phyloP scores from a whole-genome alignment of 2,797 vertebrate genomes.

The Loriculus beryllinus region DNA sequence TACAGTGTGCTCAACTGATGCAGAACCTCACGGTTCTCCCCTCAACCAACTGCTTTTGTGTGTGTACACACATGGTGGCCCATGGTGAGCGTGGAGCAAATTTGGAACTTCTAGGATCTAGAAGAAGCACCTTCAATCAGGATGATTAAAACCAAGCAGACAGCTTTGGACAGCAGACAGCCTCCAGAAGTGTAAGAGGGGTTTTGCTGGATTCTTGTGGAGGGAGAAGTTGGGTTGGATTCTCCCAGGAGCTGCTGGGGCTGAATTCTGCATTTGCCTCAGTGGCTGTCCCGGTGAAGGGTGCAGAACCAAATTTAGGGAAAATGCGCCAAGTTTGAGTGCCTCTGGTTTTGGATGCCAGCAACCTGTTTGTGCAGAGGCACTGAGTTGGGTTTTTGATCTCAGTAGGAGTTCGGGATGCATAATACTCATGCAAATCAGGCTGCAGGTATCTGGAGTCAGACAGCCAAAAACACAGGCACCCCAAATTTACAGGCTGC shows the following conservation, averaged over 20 bases:
- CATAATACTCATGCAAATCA: constrained; percentile 52
- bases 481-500: constrained; percentile 33
- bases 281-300: neutral
- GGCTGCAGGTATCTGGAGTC: constrained; percentile 9
- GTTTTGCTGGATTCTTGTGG: neutral
- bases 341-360: neutral
- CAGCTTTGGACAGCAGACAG: neutral
- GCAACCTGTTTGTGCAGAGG: constrained; percentile 31
- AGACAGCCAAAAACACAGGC: constrained; percentile 37
- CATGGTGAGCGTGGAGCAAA: fast-evolving
- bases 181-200: neutral
- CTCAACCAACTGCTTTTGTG: neutral
- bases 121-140: neutral
- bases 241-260: neutral
- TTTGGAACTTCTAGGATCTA: neutral
- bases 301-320: neutral
- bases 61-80: neutral
- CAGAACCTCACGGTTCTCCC: neutral
- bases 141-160: neutral
- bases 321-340: neutral
- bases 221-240: neutral
- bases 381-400: constrained; percentile 14
- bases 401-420: constrained; percentile 62
- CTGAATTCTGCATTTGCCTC: neutral
- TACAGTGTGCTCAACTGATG: neutral